Evolutionary conservation across 2,113 vertebrate genomes (phyloP).

Genomic region (Sturnus vulgaris): DNA sequence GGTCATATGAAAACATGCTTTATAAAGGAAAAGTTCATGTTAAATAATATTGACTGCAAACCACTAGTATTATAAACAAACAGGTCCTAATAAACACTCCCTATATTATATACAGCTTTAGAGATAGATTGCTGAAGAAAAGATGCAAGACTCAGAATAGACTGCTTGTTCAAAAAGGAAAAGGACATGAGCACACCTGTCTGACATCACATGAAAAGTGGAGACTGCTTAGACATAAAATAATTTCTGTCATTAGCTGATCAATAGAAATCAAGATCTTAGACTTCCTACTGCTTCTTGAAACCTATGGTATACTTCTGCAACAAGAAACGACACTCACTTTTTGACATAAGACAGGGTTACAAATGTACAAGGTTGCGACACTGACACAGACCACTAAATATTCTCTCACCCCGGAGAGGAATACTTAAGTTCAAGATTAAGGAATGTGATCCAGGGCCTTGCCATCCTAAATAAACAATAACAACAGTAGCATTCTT

Average conservation of each 20-base stretch:
- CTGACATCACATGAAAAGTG: neutral
- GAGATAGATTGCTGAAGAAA: neutral
- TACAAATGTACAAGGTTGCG: neutral
- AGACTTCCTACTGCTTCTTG: neutral
- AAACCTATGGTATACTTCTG: accelerated
- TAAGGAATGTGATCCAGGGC: neutral
- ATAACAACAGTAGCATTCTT: neutral
- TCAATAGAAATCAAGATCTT: neutral
- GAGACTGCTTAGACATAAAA: neutral
- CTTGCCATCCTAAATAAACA: neutral
- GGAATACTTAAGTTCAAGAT: neutral
- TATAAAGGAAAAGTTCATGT: neutral
- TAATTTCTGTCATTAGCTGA: neutral
- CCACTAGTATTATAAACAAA: neutral
- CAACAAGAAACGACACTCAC: neutral
- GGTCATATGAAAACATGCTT: neutral
- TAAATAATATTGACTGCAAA: neutral
- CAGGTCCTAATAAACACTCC: neutral
- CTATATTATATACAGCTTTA: neutral
- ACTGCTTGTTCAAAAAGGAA: neutral
- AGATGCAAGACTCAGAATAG: neutral
- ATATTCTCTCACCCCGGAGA: neutral
- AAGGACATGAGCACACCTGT: neutral
- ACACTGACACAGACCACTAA: neutral
- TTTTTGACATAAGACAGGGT: neutral